Evolutionary conservation across 2,797 vertebrate genomes (phyloP), one percentile per base, ranked within the genome.

Genomic region (Tenualosa ilisha): DNA sequence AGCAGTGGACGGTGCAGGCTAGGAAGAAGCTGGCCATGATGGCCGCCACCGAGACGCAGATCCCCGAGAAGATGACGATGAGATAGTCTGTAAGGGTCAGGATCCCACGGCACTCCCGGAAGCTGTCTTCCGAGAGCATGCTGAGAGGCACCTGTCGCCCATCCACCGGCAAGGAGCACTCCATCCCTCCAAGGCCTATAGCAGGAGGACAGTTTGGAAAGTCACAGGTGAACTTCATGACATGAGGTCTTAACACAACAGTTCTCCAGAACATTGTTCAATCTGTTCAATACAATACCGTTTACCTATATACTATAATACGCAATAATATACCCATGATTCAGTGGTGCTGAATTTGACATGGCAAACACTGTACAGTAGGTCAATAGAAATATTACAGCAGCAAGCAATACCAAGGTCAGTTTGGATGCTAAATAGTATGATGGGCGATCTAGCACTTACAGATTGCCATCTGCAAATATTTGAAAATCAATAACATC

Each of bases 1-100:
- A 97, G 90, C 97, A 98, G 92, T 97, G 96, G 61, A 97, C 97
- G 15, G 97, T 95, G 1, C 96, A 97, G 31, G 97, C 97, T 86
- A 99, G 93, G 92, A 98, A 96, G 93, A 99, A 99, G 92, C 97
- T 98, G 86, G 96, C 95, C 13, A 97, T 92, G 85, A 99, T 98
- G 88, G 97, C 97, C 0, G 94, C 97, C 1, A 98, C 95, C 54
- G 97, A 98, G 85, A 98, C 97, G 0, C 95, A 96, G 0, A 98
- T 97, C 3, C 97, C 97, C 0, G 97, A 98, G 93, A 98, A 99
- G 91, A 98, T 96, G 91, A 98, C 97, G 85, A 99, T 96, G 50
- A 98, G 94, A 90, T 97, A 96, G 94, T 98, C 97, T 0, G 96
- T 97, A 89, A 98, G 89, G 0, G 97, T 96, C 85, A 98, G 95